phyloP scores from a whole-genome alignment of 2,113 vertebrate species.

The Pseudopodoces humilis region DNA sequence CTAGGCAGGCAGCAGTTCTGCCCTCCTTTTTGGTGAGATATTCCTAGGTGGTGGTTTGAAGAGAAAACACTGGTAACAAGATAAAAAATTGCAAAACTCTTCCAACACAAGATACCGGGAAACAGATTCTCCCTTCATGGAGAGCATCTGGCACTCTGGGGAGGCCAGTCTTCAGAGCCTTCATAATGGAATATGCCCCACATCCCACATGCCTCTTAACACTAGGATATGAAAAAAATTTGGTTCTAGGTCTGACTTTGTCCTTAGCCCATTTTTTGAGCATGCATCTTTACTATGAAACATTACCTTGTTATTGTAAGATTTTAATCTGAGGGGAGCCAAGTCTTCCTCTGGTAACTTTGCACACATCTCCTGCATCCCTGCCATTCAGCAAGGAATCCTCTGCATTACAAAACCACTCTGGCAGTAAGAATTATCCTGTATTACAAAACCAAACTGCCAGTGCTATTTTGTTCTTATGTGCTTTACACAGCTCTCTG shows the following conservation, averaged over 20 bases:
- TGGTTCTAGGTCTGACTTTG: background rate
- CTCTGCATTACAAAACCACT: background rate
- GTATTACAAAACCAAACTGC: slow-evolving; percentile 9
- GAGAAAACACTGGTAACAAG: background rate
- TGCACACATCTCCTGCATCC: background rate
- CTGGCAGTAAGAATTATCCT: background rate
- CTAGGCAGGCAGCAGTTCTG: background rate
- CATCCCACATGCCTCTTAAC: background rate
- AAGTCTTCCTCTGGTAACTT: background rate
- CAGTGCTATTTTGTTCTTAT: background rate
- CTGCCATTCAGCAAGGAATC: background rate
- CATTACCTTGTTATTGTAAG: background rate
- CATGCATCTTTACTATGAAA: background rate
- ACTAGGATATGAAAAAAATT: background rate
- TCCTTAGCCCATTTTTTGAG: background rate
- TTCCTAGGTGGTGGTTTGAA: background rate
- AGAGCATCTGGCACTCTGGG: background rate
- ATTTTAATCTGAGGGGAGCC: background rate
- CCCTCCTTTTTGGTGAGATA: background rate
- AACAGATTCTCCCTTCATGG: background rate
- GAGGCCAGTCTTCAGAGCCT: background rate
- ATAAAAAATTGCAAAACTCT: background rate
- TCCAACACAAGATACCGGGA: background rate
- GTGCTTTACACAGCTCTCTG: background rate
- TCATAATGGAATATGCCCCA: background rate